Evolutionary conservation across 2,888 invertebrate species (phyloP), one percentile per base, ranked within the genome.

Genomic region (Torymus aiolomorphi): DNA sequence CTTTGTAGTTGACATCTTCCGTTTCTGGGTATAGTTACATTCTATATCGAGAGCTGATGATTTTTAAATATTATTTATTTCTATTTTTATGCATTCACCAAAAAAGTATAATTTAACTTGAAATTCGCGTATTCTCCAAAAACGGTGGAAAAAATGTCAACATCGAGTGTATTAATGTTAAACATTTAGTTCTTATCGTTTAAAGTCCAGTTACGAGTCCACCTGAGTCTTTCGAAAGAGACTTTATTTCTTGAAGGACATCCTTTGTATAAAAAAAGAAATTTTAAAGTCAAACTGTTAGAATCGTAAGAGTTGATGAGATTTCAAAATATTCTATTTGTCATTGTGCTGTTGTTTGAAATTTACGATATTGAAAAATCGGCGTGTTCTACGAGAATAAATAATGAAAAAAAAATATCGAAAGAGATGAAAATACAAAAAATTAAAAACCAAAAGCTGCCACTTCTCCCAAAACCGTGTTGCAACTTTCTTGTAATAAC

Each of bases 261-360:
- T 62, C 66, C 56, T 62, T 72, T 75, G 70, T 80, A 56, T 57
- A 69, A 56, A 57, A 66, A 65, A 56, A 54, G 54, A 70, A 72
- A 63, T 16, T 76, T 80, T 70, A 57, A 74, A 69, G 67, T 57
- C 73, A 76, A 80, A 62, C 71, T 65, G 80, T 80, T 80, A 80
- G 76, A 80, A 62, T 72, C 76, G 62, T 80, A 80, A 73, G 80
- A 73, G 80, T 80, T 76, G 71, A 80, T 69, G 80, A 76, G 10
- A 73, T 80, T 76, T 76, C 67, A 16, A 72, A 76, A 76, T 73
- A 80, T 80, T 80, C 72, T 80, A 80, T 80, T 76, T 76, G 59
- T 78, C 78, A 69, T 80, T 76, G 62, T 66, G 24, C 52, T 72
- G 80, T 80, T 76, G 59, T 72, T 76, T 80, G 62, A 71, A 51